Conservation (phyloP, 2,113 vertebrate genomes). For the Onychorhynchus coronatus region DNA sequence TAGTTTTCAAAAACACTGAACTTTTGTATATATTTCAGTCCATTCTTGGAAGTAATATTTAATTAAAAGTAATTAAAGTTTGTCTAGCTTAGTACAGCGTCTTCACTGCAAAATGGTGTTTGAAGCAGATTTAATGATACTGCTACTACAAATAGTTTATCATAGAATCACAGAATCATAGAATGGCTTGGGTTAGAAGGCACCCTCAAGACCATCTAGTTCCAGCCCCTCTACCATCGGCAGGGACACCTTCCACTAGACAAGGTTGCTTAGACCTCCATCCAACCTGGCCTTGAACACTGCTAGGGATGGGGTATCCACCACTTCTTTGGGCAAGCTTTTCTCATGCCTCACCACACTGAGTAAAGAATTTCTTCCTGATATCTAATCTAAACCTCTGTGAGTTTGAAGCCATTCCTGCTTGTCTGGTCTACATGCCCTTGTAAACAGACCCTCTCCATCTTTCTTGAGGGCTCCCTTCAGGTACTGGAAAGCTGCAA, state of each 20-base stretch:
- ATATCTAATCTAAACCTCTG: background rate
- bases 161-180: background rate
- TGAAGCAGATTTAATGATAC: background rate
- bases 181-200: background rate
- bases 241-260: background rate
- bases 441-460: background rate
- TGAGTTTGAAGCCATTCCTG: background rate
- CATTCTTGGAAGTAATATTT: background rate
- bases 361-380: background rate
- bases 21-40: background rate
- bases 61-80: no score
- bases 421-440: background rate
- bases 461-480: background rate
- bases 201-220: background rate
- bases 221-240: background rate
- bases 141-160: background rate
- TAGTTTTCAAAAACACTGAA: background rate
- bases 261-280: background rate
- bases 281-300: background rate
- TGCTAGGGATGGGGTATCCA: background rate
- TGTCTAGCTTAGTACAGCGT: background rate
- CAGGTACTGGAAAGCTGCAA: background rate
- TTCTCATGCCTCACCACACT: no score
- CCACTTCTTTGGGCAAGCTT: background rate
- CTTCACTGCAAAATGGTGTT: background rate